A percentile compares a stretch with the other conserved stretches of the same genome.
phyloP scores from a whole-genome alignment of 2,888 invertebrate genomes.

The Crocallis elinguaria region DNA sequence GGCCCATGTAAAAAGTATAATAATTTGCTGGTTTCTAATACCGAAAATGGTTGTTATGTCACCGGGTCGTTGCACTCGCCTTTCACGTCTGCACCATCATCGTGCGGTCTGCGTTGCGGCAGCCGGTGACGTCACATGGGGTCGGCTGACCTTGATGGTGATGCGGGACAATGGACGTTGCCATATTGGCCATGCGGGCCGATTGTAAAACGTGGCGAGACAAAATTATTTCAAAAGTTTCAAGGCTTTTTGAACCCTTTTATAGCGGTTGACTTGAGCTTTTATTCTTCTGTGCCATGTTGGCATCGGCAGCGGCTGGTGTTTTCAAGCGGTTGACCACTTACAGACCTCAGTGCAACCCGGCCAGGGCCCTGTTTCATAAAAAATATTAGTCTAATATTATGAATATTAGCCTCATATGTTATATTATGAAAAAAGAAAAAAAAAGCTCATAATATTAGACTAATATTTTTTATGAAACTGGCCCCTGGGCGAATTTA shows the following conservation, averaged over 20 bases:
- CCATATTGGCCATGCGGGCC: not conserved
- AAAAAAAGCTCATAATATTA: no score
- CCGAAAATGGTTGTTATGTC: slow-evolving; percentile 61
- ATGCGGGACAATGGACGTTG: slow-evolving; percentile 10
- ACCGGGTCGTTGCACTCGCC: slow-evolving; percentile 58
- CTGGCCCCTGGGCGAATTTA: no score
- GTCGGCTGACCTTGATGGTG: slow-evolving; percentile 14
- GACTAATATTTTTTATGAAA: no score
- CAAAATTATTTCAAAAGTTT: no score
- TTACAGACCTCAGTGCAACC: no score
- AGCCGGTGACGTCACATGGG: slow-evolving; percentile 23
- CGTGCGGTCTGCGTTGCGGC: slow-evolving; percentile 9
- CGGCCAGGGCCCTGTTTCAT: no score
- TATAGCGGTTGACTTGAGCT: not conserved
- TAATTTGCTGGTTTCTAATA: slow-evolving; percentile 26
- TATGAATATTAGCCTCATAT: no score
- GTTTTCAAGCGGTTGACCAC: no score
- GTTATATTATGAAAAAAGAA: no score
- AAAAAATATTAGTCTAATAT: no score
- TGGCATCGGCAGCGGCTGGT: no score
- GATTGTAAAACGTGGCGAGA: not conserved
- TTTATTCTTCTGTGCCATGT: no score
- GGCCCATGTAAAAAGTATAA: slow-evolving; percentile 4
- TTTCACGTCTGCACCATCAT: slow-evolving; percentile 46
- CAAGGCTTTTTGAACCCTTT: not conserved